Percentiles rank a stretch among this genome's conserved stretches.
phyloP scores from a whole-genome alignment of 2,888 invertebrate species.

The Agriopis aurantiaria region DNA sequence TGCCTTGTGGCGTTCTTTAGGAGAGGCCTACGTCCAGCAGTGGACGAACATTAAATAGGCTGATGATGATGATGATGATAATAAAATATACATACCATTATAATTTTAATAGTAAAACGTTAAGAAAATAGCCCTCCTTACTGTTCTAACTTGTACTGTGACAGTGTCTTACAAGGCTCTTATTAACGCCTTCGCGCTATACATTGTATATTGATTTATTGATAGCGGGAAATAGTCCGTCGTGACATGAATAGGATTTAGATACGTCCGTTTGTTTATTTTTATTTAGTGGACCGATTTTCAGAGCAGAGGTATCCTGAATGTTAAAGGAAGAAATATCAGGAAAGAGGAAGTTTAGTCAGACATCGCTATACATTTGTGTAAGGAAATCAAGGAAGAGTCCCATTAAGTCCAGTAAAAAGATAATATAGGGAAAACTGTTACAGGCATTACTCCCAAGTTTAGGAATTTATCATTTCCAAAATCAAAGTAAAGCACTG shows the following conservation, averaged over 20 bases:
- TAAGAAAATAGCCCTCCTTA: background rate
- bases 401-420: too few relatives aligned
- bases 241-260: constrained; percentile 32
- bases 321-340: background rate
- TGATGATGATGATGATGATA: too few relatives aligned
- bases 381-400: background rate
- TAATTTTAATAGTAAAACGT: too few relatives aligned
- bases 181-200: constrained; percentile 63
- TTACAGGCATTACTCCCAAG: background rate
- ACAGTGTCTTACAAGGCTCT: constrained; percentile 46
- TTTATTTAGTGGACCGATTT: constrained; percentile 29
- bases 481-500: background rate
- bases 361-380: background rate
- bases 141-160: constrained; percentile 10
- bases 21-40: too few relatives aligned
- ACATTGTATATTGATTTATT: constrained; percentile 42
- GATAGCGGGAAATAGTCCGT: constrained; percentile 45
- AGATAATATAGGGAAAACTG: background rate
- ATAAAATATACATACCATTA: too few relatives aligned
- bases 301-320: background rate
- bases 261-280: constrained; percentile 29
- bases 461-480: too few relatives aligned
- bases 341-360: background rate
- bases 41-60: too few relatives aligned
- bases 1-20: too few relatives aligned